These are phyloP conservation scores for Haemorhous mexicanus DNA, from an alignment of 2,113 vertebrate genomes.

Conservation along the genomic window DNA sequence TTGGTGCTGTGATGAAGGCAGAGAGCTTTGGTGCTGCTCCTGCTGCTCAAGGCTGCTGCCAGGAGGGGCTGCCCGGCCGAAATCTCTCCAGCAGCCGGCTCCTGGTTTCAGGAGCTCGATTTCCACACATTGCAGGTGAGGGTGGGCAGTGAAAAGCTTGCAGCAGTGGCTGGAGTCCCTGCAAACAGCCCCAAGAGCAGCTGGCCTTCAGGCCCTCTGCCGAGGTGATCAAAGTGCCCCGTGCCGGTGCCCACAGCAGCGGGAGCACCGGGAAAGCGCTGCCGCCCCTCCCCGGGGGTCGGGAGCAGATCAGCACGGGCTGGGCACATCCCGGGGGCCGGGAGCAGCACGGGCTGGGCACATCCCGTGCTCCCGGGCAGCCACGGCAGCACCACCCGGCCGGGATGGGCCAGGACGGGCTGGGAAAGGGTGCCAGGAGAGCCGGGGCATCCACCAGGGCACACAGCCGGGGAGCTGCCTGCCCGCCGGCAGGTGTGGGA, in stretches of 20 bases:
- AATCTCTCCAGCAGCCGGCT: background rate
- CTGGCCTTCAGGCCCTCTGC: background rate
- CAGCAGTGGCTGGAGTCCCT: background rate
- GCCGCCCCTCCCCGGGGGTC: background rate
- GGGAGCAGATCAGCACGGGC: accelerated
- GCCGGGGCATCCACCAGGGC: background rate
- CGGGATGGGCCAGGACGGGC: background rate
- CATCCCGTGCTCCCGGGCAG: background rate
- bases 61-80: background rate
- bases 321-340: too few species aligned
- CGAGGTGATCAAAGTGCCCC: background rate
- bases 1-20: too few species aligned
- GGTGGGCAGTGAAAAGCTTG: background rate
- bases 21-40: background rate
- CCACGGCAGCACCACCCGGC: background rate
- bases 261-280: background rate
- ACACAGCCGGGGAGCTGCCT: background rate
- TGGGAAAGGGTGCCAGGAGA: background rate
- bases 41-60: background rate
- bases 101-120: background rate
- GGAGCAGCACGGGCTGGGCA: accelerated
- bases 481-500: background rate
- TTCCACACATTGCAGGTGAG: background rate
- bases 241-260: background rate
- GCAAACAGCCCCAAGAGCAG: background rate